Conservation (phyloP, 2,888 invertebrate genomes). For the Phaedon cochleariae region DNA sequence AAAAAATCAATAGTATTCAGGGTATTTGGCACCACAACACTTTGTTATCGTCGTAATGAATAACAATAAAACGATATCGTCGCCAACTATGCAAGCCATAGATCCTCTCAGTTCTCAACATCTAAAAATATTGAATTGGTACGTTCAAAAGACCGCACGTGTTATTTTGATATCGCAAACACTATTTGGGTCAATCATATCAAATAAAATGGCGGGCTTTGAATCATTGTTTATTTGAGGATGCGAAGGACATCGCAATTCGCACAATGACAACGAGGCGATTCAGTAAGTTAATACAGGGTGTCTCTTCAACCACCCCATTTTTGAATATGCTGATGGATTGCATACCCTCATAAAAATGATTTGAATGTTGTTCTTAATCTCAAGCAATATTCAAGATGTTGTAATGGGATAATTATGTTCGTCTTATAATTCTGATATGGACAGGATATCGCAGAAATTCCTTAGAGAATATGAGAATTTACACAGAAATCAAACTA, state of each 20-base stretch:
- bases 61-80: not conserved
- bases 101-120: not conserved
- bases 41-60: not conserved
- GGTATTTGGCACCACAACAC: not conserved
- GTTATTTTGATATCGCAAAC: constrained; percentile 37
- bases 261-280: not conserved
- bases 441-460: no score
- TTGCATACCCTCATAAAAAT: no score
- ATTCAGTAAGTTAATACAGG: not conserved
- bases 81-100: not conserved
- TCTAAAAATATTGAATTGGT: not conserved
- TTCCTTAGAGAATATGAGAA: no score
- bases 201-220: constrained; percentile 34
- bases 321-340: no score
- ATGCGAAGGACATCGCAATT: not conserved
- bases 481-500: no score
- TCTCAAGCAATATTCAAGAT: no score
- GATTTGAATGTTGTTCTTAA: no score
- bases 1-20: not conserved
- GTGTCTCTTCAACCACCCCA: not conserved
- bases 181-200: constrained; percentile 42
- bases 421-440: no score
- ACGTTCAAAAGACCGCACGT: not conserved
- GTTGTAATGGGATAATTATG: no score
- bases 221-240: constrained; percentile 39